Evolutionary conservation across 2,797 vertebrate species (phyloP).

Genomic region (Heliangelus exortis): DNA sequence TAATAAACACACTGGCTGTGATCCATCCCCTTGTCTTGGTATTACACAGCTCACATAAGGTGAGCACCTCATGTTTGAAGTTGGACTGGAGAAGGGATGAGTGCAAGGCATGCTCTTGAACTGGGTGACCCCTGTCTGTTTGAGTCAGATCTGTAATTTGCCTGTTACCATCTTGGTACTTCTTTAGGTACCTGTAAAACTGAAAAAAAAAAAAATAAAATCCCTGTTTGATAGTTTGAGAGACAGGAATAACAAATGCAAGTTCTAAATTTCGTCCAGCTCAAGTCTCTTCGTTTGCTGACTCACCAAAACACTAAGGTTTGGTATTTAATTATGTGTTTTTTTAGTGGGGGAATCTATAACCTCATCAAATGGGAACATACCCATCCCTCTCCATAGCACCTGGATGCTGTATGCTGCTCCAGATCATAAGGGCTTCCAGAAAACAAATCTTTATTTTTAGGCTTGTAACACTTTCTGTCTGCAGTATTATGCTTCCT

Average conservation of each 20-base stretch:
- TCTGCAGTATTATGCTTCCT: neutral
- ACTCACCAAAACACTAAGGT: conserved; percentile 1
- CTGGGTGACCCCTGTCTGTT: neutral
- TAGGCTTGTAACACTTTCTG: neutral
- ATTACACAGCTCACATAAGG: neutral
- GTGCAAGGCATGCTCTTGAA: neutral
- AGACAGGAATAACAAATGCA: conserved; percentile 6
- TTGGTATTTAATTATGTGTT: conserved; percentile 2
- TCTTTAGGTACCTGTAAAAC: neutral
- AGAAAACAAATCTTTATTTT: conserved; percentile 15
- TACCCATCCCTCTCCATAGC: neutral
- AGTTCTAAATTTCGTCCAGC: neutral
- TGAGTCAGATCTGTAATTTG: conserved; percentile 9
- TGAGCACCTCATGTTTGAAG: neutral
- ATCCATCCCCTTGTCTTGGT: neutral
- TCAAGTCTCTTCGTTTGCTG: neutral
- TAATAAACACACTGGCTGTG: neutral
- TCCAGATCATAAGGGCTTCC: neutral
- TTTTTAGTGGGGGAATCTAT: neutral
- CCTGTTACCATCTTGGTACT: neutral
- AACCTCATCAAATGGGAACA: neutral
- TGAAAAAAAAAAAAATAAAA: neutral
- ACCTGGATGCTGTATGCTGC: neutral
- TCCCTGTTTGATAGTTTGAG: neutral
- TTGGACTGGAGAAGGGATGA: neutral